Conservation (phyloP, 2,888 invertebrate genomes). For the Caenorhabditis sp. region DNA sequence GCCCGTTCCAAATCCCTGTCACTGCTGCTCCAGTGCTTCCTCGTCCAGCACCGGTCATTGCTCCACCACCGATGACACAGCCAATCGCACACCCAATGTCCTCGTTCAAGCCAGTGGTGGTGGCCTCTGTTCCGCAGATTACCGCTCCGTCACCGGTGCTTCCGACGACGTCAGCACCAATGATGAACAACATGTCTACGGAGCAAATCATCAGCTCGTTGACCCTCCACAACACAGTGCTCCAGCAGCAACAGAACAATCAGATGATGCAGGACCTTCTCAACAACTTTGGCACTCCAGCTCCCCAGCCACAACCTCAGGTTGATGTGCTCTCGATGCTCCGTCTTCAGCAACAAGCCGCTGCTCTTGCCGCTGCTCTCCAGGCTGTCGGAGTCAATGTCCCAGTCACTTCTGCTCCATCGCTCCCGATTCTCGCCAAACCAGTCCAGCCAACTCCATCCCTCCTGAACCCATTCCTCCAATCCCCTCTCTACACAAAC, state of each 20-base stretch:
- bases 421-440: slow-evolving; percentile 20
- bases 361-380: slow-evolving; percentile 48
- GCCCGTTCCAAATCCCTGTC: slow-evolving; percentile 44
- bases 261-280: slow-evolving; percentile 38
- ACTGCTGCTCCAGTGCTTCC: slow-evolving; percentile 29
- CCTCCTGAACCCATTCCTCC: slow-evolving; percentile 46
- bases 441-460: slow-evolving; percentile 14
- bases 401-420: slow-evolving; percentile 22
- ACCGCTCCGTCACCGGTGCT: slow-evolving; percentile 21
- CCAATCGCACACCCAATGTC: slow-evolving; percentile 25
- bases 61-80: slow-evolving; percentile 6
- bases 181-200: slow-evolving; percentile 47
- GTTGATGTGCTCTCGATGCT: slow-evolving; percentile 46
- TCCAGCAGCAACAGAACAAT: slow-evolving; percentile 57
- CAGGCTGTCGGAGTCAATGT: slow-evolving; percentile 38
- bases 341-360: slow-evolving; percentile 62
- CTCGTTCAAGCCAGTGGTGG: slow-evolving; percentile 53
- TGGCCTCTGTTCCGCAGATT: not conserved
- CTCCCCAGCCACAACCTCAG: not conserved
- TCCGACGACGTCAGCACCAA: not conserved
- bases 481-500: slow-evolving; percentile 51
- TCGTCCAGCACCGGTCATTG: slow-evolving; percentile 33
- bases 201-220: slow-evolving; percentile 60
- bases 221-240: slow-evolving; percentile 56
- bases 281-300: slow-evolving; percentile 1